Evolutionary conservation across 1,140 invertebrate species (phyloP).

Genomic region (Polyergus mexicanus): DNA sequence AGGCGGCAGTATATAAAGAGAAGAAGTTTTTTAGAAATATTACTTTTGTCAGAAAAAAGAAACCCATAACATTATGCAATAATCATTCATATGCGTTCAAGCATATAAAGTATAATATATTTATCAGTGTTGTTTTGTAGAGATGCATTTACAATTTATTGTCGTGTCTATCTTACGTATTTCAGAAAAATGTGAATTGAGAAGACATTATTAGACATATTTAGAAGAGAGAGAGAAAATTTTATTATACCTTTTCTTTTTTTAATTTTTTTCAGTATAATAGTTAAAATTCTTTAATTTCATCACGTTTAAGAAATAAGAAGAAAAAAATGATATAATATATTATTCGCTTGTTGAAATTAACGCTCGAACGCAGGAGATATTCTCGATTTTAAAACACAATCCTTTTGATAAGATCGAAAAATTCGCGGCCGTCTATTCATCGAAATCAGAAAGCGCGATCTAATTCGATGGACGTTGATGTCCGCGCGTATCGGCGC

Average conservation of each 20-base stretch:
- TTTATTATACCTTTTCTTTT: not conserved
- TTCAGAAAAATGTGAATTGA: not conserved
- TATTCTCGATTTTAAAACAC: not conserved
- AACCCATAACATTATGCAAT: not conserved
- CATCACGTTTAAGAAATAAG: not conserved
- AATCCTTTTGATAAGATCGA: not conserved
- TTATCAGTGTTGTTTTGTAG: not conserved
- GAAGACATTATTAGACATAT: too few species aligned
- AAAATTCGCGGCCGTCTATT: not conserved
- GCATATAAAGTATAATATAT: not conserved
- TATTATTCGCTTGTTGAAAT: not conserved
- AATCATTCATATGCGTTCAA: constrained; percentile 6
- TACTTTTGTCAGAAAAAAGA: not conserved
- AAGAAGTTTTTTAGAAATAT: constrained; percentile 27
- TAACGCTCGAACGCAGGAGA: not conserved
- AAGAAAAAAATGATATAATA: not conserved
- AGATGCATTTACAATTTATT: not conserved
- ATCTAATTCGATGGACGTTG: not conserved
- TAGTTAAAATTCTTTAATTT: not conserved
- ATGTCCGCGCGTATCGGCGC: constrained; percentile 54
- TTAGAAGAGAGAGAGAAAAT: not conserved
- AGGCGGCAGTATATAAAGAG: constrained; percentile 14
- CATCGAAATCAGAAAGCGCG: constrained; percentile 4
- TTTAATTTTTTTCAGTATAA: too few species aligned
- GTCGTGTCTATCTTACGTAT: not conserved